Conservation (phyloP, 1,140 invertebrate species). For the Battus philenor region DNA sequence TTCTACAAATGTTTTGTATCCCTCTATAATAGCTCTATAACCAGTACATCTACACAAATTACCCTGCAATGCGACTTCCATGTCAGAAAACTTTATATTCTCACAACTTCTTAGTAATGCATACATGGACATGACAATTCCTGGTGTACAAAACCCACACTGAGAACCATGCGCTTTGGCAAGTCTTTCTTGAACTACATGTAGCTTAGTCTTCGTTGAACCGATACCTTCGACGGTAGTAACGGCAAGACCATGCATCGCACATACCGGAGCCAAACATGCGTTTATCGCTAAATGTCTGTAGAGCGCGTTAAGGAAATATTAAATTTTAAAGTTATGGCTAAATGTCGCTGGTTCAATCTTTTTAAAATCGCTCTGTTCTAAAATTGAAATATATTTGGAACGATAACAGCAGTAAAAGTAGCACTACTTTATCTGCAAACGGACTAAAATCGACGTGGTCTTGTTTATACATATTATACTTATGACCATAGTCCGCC, state of each 20-base stretch:
- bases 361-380: too few relatives aligned
- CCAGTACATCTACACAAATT: constrained; percentile 95
- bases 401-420: too few relatives aligned
- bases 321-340: constrained; percentile 9
- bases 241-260: constrained; percentile 89
- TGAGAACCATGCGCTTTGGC: constrained; percentile 91
- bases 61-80: constrained; percentile 92
- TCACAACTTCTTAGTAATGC: constrained; percentile 82
- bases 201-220: constrained; percentile 81
- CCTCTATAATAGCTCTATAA: constrained; percentile 93
- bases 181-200: constrained; percentile 91
- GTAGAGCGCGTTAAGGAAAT: constrained; percentile 19
- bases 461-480: too few relatives aligned
- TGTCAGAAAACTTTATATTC: constrained; percentile 78
- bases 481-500: too few relatives aligned
- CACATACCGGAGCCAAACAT: constrained; percentile 89
- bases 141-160: constrained; percentile 94
- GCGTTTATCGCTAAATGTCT: constrained; percentile 94
- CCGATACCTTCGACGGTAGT: constrained; percentile 94
- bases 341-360: too few relatives aligned
- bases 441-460: too few relatives aligned
- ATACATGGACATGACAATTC: constrained; percentile 97
- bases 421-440: too few relatives aligned
- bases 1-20: constrained; percentile 88
- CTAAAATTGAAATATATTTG: too few relatives aligned